A percentile compares a stretch with the other conserved stretches of the same genome.
Evolutionary conservation across 2,797 vertebrate species (phyloP).

Genomic region (Gymnothorax reevesii): DNA sequence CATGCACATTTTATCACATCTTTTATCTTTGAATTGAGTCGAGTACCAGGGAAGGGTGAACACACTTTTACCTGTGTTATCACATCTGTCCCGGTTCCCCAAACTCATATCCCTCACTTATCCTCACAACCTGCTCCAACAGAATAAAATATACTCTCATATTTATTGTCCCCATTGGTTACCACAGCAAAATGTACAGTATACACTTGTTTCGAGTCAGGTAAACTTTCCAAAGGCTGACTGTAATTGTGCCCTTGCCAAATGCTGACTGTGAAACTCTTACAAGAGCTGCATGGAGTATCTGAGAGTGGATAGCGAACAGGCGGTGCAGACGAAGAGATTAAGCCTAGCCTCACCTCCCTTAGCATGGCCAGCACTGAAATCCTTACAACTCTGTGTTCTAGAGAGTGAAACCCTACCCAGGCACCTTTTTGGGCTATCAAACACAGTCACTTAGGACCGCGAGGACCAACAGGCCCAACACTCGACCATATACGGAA

Average conservation of each 20-base stretch:
- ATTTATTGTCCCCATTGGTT: not conserved
- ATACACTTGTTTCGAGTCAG: not conserved
- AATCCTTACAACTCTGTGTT: not conserved
- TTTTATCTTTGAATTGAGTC: not conserved
- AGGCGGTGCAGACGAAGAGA: not conserved
- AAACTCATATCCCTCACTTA: not conserved
- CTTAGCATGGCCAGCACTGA: not conserved
- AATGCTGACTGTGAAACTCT: slow-evolving; percentile 39
- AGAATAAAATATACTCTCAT: not conserved
- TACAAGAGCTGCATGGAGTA: not conserved
- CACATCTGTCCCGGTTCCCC: not conserved
- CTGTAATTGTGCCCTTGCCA: slow-evolving; percentile 56
- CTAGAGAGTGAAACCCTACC: not conserved
- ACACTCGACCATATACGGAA: slow-evolving; percentile 42
- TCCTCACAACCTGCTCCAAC: not conserved
- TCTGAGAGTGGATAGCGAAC: not conserved
- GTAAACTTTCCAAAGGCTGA: slow-evolving; percentile 32
- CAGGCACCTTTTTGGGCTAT: not conserved
- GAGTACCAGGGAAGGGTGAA: not conserved
- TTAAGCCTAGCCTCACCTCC: not conserved
- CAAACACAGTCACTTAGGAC: not conserved
- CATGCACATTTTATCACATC: not conserved
- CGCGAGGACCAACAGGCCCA: not conserved
- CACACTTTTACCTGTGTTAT: not conserved
- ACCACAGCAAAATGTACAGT: not conserved